These are phyloP conservation scores for Puntigrus tetrazona DNA, from an alignment of 2,113 vertebrate genomes.

Conservation along the genomic window DNA sequence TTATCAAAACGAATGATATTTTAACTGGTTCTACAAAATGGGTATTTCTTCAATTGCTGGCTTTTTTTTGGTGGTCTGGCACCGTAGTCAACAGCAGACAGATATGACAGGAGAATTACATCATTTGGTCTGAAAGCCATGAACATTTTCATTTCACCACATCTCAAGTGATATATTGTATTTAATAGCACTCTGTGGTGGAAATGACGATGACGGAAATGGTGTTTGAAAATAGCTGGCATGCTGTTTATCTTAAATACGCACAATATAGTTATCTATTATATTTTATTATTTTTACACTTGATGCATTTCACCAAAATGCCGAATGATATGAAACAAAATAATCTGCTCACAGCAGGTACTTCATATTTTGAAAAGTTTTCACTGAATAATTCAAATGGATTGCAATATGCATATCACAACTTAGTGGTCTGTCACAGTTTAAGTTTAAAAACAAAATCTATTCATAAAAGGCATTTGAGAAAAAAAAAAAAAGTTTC, in stretches of 20 bases:
- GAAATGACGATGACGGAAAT: no score
- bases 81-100: neutral
- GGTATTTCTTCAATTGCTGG: neutral
- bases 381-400: neutral
- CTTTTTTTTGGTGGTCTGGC: neutral
- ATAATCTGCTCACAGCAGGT: neutral
- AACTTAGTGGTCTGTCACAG: neutral
- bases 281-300: no score
- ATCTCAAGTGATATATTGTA: neutral
- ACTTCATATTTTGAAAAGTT: neutral
- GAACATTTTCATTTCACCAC: neutral
- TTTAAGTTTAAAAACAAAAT: neutral
- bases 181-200: no score
- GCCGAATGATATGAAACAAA: neutral
- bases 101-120: neutral
- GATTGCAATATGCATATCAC: neutral
- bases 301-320: neutral
- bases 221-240: no score
- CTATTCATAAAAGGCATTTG: neutral
- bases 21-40: neutral
- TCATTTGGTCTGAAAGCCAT: neutral
- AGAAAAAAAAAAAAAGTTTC: neutral
- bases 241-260: no score
- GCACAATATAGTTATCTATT: neutral
- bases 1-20: neutral